These are phyloP conservation scores for Paralichthys olivaceus DNA, from an alignment of 2,113 vertebrate species.

Conservation along the genomic window DNA sequence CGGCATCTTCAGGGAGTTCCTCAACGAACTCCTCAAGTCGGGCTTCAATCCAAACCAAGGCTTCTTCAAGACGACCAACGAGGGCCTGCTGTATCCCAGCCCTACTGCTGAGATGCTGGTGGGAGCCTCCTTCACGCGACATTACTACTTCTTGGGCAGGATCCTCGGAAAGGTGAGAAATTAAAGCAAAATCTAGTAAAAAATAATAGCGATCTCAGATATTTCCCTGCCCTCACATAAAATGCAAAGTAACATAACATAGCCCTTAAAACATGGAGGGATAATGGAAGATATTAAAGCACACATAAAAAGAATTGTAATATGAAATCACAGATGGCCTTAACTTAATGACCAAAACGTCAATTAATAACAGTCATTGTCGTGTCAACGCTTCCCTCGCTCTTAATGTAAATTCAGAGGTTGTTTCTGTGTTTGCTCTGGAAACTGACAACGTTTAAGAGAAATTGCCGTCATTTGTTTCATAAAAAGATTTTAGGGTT, in stretches of 20 bases:
- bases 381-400: conserved; percentile 16
- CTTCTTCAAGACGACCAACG: conserved; percentile 96
- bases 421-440: conserved; percentile 27
- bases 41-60: conserved; percentile 99
- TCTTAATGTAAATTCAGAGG: conserved; percentile 9
- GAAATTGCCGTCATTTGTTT: conserved; percentile 28
- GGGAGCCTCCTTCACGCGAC: conserved; percentile 92
- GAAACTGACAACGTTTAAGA: conserved; percentile 27
- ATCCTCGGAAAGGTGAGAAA: conserved; percentile 96
- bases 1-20: conserved; percentile 97
- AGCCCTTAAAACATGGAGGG: not conserved
- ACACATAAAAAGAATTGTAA: not conserved
- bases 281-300: not conserved
- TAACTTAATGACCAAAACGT: not conserved
- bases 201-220: not conserved
- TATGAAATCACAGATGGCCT: not conserved
- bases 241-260: not conserved
- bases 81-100: conserved; percentile 94
- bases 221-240: not conserved
- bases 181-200: not conserved
- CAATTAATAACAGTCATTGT: conserved; percentile 16
- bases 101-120: conserved; percentile 95
- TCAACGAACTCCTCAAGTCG: conserved; percentile 96
- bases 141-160: conserved; percentile 97
- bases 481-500: conserved; percentile 8